A percentile compares a stretch with the other conserved stretches of the same genome.
phyloP scores from a whole-genome alignment of 1,140 invertebrate species.

The Bombus cullumanus region DNA sequence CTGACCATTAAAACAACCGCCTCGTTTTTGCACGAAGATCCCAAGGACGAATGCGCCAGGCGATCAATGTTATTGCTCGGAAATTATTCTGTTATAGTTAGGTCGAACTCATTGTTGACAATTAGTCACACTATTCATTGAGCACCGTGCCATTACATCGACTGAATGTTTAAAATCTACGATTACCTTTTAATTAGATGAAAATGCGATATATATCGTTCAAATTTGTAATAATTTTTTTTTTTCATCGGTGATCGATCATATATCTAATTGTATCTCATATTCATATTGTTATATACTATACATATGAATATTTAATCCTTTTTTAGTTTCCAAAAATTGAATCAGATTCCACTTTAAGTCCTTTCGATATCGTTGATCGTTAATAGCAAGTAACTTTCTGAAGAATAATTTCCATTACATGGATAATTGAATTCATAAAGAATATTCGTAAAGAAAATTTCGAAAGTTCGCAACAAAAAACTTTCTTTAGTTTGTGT shows the following conservation, averaged over 20 bases:
- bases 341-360: not conserved
- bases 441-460: not conserved
- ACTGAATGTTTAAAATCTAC: not conserved
- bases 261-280: not conserved
- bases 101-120: not conserved
- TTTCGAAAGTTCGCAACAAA: not conserved
- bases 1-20: conserved; percentile 55
- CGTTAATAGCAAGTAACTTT: too few relatives aligned
- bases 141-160: not conserved
- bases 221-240: not conserved
- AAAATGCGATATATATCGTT: not conserved
- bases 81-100: conserved; percentile 21
- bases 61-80: conserved; percentile 12
- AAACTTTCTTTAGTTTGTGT: too few relatives aligned
- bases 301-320: not conserved
- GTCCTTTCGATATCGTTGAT: too few relatives aligned
- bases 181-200: not conserved
- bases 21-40: conserved; percentile 46
- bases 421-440: not conserved
- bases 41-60: conserved; percentile 48
- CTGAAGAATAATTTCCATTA: too few relatives aligned
- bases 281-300: not conserved
- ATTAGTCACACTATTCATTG: not conserved
- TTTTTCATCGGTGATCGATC: not conserved
- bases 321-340: not conserved